Evolutionary conservation across 2,888 invertebrate species (phyloP).

Genomic region (Pristionchus exspectatus): DNA sequence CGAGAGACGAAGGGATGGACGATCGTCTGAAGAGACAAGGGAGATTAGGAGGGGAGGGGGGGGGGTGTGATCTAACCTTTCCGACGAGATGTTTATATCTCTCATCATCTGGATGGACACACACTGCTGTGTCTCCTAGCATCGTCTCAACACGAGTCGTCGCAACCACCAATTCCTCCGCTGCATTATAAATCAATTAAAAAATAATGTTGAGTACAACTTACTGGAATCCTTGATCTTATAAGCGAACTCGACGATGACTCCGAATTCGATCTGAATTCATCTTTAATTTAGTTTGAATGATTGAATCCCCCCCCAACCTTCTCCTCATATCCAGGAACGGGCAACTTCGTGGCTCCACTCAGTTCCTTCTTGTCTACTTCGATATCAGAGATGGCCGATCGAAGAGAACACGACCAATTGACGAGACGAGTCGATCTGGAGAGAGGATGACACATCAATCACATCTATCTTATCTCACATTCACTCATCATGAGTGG

Average conservation of each 20-base stretch:
- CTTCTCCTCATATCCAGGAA: slow-evolving; percentile 93
- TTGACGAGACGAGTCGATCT: slow-evolving; percentile 92
- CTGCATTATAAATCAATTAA: slow-evolving; percentile 69
- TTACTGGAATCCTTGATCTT: slow-evolving; percentile 83
- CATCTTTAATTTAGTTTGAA: neutral
- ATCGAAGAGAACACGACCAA: slow-evolving; percentile 97
- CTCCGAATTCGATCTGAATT: slow-evolving; percentile 90
- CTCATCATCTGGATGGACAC: slow-evolving; percentile 95
- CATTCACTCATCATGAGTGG: too few species aligned
- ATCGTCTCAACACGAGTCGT: slow-evolving; percentile 99
- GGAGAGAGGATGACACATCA: neutral
- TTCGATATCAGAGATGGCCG: slow-evolving; percentile 99
- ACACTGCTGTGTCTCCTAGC: slow-evolving; percentile 95
- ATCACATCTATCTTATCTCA: too few species aligned
- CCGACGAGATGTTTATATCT: slow-evolving; percentile 83
- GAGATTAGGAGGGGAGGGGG: neutral
- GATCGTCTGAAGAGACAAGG: slow-evolving; percentile 84
- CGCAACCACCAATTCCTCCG: slow-evolving; percentile 92
- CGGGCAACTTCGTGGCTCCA: slow-evolving; percentile 89
- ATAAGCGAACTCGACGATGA: slow-evolving; percentile 93
- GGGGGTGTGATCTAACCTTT: slow-evolving; percentile 63
- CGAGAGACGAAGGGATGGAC: slow-evolving; percentile 90
- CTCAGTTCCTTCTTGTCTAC: slow-evolving; percentile 93
- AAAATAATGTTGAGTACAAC: neutral
- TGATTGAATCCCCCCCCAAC: slow-evolving; percentile 76